phyloP scores from a whole-genome alignment of 2,113 vertebrate genomes.

The Emberiza fucata region DNA sequence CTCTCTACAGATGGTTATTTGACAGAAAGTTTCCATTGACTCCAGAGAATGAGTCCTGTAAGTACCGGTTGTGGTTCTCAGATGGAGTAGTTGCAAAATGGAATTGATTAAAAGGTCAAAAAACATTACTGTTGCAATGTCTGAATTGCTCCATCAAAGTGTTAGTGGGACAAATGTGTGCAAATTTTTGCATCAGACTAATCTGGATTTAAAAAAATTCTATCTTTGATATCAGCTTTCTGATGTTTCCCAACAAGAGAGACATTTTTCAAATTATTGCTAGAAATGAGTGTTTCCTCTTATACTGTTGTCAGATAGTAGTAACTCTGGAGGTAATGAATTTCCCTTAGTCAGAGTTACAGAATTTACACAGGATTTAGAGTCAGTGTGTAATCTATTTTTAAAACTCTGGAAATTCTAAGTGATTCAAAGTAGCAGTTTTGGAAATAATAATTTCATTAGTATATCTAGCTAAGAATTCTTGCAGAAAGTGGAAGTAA shows the following conservation, averaged over 20 bases:
- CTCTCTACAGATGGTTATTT: conserved; percentile 46
- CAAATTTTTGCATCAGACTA: not conserved
- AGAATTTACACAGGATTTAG: not conserved
- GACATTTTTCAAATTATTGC: not conserved
- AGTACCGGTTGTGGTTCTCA: conserved; percentile 35
- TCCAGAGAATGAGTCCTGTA: not conserved
- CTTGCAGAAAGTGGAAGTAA: not conserved
- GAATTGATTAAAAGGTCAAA: conserved; percentile 61
- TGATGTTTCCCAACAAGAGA: not conserved
- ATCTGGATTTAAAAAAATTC: not conserved
- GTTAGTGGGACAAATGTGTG: not conserved
- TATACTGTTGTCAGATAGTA: not conserved
- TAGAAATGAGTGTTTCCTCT: not conserved
- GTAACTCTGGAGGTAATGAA: not conserved
- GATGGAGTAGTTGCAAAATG: conserved; percentile 13
- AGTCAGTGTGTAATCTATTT: not conserved
- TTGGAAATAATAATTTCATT: not conserved
- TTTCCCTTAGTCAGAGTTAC: not conserved
- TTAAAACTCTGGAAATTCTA: not conserved
- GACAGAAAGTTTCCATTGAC: conserved; percentile 42
- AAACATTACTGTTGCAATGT: not conserved
- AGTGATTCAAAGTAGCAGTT: not conserved
- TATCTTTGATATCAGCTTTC: not conserved
- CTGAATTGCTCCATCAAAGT: conserved; percentile 39
- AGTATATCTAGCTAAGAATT: not conserved